phyloP scores from a whole-genome alignment of 2,113 vertebrate species.

The Oxyura jamaicensis region DNA sequence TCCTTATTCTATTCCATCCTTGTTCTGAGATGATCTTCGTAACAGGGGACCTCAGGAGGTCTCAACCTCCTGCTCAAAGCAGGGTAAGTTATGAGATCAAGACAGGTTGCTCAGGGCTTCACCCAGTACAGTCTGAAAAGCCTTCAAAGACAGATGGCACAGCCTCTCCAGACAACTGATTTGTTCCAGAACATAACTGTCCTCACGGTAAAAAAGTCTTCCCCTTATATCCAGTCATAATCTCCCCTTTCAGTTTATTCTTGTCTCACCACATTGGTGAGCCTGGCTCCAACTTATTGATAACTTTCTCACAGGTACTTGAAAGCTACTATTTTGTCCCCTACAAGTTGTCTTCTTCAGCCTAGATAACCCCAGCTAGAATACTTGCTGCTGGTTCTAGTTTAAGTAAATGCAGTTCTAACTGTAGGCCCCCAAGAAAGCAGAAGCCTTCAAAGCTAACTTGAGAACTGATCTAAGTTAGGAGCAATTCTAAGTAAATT shows the following conservation, averaged over 20 bases:
- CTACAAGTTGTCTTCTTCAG: not conserved
- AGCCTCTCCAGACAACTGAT: not conserved
- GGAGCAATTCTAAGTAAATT: not conserved
- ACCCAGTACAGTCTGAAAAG: not conserved
- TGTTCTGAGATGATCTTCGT: not conserved
- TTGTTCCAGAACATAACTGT: not conserved
- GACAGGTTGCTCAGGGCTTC: too few species aligned
- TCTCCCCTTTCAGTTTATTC: not conserved
- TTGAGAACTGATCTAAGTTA: not conserved
- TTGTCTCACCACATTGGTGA: not conserved
- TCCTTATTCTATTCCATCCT: not conserved
- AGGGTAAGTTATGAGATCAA: not conserved
- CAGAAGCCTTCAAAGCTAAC: not conserved
- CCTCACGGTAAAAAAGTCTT: not conserved
- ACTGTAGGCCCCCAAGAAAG: not conserved
- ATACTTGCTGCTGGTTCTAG: not conserved
- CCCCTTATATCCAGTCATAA: not conserved
- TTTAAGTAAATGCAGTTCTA: not conserved
- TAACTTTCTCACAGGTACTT: not conserved
- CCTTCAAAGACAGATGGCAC: not conserved
- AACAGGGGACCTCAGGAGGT: not conserved
- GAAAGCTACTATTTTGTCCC: not conserved
- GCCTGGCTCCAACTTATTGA: not conserved
- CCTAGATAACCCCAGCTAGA: not conserved
- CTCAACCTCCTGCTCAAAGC: not conserved